Base-by-base conservation (phyloP, 2,113 vertebrate species). In the Spermophilus dauricus region DNA sequence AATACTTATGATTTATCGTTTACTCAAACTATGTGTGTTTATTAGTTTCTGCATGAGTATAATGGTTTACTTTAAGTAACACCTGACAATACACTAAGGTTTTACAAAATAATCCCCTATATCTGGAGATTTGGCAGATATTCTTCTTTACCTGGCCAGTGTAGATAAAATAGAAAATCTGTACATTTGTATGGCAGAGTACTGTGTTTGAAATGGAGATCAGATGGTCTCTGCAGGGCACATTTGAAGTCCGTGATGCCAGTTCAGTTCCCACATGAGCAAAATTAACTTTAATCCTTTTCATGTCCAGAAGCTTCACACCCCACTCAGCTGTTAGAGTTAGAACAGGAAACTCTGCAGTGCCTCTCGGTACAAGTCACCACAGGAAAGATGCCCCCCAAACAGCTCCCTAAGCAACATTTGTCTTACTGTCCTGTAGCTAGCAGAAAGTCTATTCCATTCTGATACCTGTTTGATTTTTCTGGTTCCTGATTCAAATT, bases 171-270 rank as follows among this genome's bases (percentile, higher is more conserved):
- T 90, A 18, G 92, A 84, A 90, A 87, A 17, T 90, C 65, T 69
- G 1, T 69, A 24, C 48, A 42, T 85, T 92, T 95, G 67, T 45
- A 94, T 96, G 63, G 39, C 37, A 83, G 73, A 77, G 26, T n/a
- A 20, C 56, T 42, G 63, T 81, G 63, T 92, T 77, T 96, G 81
- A 95, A 97, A 72, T 92, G 37, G 81, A 97, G 58, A 85, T 96
- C 63, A 76, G 30, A 32, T 91, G n/a, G 45, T 91, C 80, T 96
- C 76, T 94, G 58, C 34, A 65, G 63, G 51, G 37, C 16, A 10
- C 3, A 53, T 89, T 34, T 91, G 61, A 97, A 93, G 82, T 91
- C 80, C 70, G 53, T 14, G 45, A 18, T 91, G n/a, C 58, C 56
- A 65, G 53, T 92, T 86, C 69, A 89, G 26, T 86, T 83, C 72